These are phyloP conservation scores for Rutpela maculata DNA, from an alignment of 2,888 invertebrate genomes.

Conservation along the genomic window DNA sequence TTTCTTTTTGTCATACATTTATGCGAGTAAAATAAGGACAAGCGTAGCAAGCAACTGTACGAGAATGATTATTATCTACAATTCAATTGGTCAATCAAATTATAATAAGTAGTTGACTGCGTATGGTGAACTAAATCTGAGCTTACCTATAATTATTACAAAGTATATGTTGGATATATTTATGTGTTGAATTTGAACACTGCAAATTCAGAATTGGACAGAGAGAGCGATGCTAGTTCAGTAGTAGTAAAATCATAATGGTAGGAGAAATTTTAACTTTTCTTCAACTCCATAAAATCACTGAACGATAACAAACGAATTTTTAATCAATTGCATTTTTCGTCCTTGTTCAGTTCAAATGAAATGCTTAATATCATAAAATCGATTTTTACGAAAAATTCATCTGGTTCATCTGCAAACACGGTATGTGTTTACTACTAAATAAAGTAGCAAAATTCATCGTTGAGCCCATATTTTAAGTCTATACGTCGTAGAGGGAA, in stretches of 20 bases:
- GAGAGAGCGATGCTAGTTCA: background rate
- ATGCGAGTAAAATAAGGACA: background rate
- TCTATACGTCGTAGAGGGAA: no score
- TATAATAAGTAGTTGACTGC: slow-evolving; percentile 29
- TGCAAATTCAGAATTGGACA: background rate
- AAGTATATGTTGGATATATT: background rate
- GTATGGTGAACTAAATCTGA: slow-evolving; percentile 22
- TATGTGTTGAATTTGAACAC: slow-evolving; percentile 10
- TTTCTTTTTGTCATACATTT: slow-evolving; percentile 30
- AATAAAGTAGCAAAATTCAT: no score
- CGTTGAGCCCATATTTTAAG: no score
- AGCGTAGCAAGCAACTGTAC: background rate
- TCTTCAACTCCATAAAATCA: no score
- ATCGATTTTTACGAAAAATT: no score
- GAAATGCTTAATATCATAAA: no score
- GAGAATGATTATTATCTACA: slow-evolving; percentile 25
- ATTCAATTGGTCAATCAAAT: slow-evolving; percentile 35
- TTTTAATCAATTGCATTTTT: no score
- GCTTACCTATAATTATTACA: slow-evolving; percentile 23
- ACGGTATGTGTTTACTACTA: no score
- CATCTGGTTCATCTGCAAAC: no score
- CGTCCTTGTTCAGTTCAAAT: no score
- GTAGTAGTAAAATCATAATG: background rate
- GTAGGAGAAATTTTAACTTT: no score
- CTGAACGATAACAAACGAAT: no score